Conservation (phyloP, 2,113 vertebrate genomes). For the Gymnogyps californianus region DNA sequence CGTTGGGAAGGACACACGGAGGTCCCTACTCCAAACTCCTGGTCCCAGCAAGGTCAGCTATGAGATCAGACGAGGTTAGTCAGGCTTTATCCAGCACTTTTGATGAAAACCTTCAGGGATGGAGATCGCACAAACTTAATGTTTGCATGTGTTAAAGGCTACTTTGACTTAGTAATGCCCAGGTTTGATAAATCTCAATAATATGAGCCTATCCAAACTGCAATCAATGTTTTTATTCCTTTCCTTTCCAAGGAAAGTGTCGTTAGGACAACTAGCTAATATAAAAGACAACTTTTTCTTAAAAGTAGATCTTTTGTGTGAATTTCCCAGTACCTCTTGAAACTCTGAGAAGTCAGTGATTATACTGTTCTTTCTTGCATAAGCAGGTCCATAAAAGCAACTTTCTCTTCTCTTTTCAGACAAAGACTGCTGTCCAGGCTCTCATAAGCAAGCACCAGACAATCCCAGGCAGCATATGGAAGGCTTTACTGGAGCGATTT, state of each 20-base stretch:
- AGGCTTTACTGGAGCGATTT: conserved; percentile 82
- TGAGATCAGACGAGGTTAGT: not conserved
- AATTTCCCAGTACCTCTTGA: not conserved
- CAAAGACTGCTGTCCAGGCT: conserved; percentile 79
- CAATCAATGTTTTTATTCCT: not conserved
- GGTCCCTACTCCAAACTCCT: not conserved
- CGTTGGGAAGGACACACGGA: not conserved
- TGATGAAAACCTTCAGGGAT: not conserved
- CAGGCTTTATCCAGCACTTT: not conserved
- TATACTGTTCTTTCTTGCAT: not conserved
- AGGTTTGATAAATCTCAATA: not conserved
- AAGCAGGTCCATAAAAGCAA: not conserved
- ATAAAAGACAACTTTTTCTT: not conserved
- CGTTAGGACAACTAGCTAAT: not conserved
- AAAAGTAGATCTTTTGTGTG: not conserved
- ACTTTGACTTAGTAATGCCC: not conserved
- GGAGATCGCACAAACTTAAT: not conserved
- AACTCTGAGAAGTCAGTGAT: not conserved
- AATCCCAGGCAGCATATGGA: conserved; percentile 84
- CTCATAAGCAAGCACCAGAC: conserved; percentile 84
- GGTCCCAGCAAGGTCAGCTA: not conserved
- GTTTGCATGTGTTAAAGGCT: not conserved
- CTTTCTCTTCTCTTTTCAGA: conserved; percentile 68
- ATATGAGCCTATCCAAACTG: not conserved
- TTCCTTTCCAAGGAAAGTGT: not conserved